Evolutionary conservation across 2,797 vertebrate species (phyloP).

Genomic region (Hoplostethus atlanticus): DNA sequence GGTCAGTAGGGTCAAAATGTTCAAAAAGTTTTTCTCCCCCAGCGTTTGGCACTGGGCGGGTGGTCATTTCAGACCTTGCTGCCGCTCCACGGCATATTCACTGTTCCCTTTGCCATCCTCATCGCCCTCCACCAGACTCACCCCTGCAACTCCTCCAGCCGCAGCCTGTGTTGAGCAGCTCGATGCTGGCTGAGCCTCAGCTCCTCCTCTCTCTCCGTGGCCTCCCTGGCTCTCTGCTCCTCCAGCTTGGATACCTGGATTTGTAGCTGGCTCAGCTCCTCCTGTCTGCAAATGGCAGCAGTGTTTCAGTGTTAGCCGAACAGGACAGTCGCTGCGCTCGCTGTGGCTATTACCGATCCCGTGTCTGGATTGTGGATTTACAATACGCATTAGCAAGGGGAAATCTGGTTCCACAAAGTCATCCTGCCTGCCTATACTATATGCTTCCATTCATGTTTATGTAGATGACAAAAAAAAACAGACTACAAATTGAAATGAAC

Average conservation of each 20-base stretch:
- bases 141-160: slow-evolving; percentile 79
- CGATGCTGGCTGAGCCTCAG: slow-evolving; percentile 60
- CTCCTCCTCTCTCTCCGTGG: slow-evolving; percentile 65
- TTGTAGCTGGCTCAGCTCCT: slow-evolving; percentile 82
- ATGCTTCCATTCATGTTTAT: not conserved
- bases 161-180: slow-evolving; percentile 74
- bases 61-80: too few species aligned
- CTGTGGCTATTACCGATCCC: not conserved
- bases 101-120: too few species aligned
- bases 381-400: not conserved
- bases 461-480: not conserved
- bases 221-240: slow-evolving; percentile 71
- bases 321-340: not conserved
- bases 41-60: too few species aligned
- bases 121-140: slow-evolving; percentile 43
- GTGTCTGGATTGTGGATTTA: not conserved
- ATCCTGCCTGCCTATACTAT: not conserved
- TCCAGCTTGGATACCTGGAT: slow-evolving; percentile 80
- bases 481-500: not conserved
- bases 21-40: too few species aligned
- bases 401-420: not conserved
- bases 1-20: too few species aligned
- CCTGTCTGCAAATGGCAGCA: slow-evolving; percentile 61
- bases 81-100: too few species aligned
- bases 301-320: not conserved